Base-by-base conservation (phyloP, 2,797 vertebrate species). In the Leptoclinus maculatus region DNA sequence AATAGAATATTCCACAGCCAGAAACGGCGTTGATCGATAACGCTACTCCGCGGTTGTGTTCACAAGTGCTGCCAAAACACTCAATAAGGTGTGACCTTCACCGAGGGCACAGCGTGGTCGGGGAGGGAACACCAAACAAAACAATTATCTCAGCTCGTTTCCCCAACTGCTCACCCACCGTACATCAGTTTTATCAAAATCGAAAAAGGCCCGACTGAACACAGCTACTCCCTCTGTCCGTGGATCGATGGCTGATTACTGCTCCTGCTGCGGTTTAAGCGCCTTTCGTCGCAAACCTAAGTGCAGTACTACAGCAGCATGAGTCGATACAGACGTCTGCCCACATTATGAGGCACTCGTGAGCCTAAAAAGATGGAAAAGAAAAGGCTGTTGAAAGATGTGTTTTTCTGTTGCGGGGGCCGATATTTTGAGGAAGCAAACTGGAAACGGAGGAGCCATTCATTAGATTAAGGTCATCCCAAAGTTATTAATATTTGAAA, bases 161-260 rank as follows among this genome's bases (percentile, higher is more conserved):
- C 83, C 82, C 47, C 53, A 12, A 38, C 63, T 6, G 65, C 63
- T 39, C 43, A 11, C 38, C 78, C 38, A 2, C 83, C 73, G 76
- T 82, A 71, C 81, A 83, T 90, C 90, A 89, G 87, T 91, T 95
- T 88, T 85, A 92, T 88, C 83, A 86, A 90, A 91, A 90, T 83
- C 19, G 67, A 87, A 91, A 49, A 78, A 66, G 66, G 49, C 67
- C 38, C 21, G 65, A 74, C 21, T 45, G 75, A 73, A 71, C 53
- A 76, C 83, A 63, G 62, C 69, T 10, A 51, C 74, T 83, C 36
- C 27, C 74, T 64, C 58, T 47, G 56, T 72, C 82, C 27, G 1
- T 11, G 66, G 84, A 91, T 94, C 91, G 67, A 93, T 93, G 86
- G 74, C 76, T 83, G 87, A 91, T 89, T 87, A 85, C 27, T 59